Percentiles rank a stretch among this genome's conserved stretches.
Evolutionary conservation across 1,140 invertebrate species (phyloP).

Genomic region (Agrilus planipennis): DNA sequence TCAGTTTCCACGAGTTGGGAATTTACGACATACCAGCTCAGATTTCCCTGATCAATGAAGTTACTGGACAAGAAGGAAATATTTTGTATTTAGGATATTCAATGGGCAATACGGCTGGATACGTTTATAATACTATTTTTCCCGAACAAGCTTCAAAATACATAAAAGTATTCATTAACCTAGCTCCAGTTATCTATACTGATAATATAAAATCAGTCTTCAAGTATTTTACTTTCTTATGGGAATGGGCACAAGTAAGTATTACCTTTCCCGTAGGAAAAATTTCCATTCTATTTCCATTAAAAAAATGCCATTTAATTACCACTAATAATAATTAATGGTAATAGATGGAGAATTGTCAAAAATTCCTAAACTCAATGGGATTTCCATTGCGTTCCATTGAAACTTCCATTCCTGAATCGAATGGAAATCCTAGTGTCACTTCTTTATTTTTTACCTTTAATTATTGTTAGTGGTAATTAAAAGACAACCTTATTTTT

Average conservation of each 20-base stretch:
- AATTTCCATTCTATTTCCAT: too few relatives aligned
- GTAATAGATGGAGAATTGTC: too few relatives aligned
- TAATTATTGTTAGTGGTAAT: too few relatives aligned
- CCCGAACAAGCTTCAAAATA: conserved; percentile 2
- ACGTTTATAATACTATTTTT: conserved; percentile 5
- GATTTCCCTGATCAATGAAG: conserved; percentile 38
- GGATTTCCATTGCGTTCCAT: too few relatives aligned
- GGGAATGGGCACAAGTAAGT: neutral
- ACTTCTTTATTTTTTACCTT: too few relatives aligned
- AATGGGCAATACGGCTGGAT: conserved; percentile 40
- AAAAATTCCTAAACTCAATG: too few relatives aligned
- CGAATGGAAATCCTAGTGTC: too few relatives aligned
- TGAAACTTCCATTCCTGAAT: too few relatives aligned
- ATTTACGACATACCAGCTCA: conserved; percentile 39
- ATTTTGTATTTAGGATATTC: conserved; percentile 46
- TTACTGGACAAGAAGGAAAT: conserved; percentile 35
- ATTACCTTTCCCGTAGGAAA: too few relatives aligned
- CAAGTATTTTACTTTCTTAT: neutral
- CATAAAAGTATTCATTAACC: conserved; percentile 6
- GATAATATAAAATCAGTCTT: neutral
- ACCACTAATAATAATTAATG: too few relatives aligned
- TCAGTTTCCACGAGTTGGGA: conserved; percentile 40
- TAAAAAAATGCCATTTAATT: too few relatives aligned
- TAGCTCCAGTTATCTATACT: conserved; percentile 2
- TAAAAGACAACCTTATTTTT: too few relatives aligned